phyloP scores from a whole-genome alignment of 64 coral and sea anemone species.

The Stichodactyla mertensii region DNA sequence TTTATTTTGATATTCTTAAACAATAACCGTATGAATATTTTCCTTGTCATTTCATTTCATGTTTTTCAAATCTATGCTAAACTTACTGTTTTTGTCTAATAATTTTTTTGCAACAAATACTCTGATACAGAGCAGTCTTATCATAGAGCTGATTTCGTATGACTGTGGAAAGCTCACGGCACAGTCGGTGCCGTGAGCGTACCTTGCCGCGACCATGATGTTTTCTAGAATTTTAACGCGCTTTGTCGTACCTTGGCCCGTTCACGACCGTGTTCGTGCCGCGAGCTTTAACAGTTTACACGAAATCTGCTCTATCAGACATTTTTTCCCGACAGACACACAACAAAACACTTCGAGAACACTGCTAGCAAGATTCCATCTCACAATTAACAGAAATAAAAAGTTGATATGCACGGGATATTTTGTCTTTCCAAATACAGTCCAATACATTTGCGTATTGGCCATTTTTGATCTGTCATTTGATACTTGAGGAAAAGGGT shows the following conservation, averaged over 20 bases:
- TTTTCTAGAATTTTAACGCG: no score
- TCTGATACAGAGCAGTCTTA: slow-evolving; percentile 8
- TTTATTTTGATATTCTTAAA: neutral
- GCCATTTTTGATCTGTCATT: neutral
- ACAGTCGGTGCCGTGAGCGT: no score
- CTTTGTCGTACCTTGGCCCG: no score
- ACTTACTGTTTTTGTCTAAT: neutral
- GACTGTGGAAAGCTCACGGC: no score
- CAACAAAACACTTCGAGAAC: neutral
- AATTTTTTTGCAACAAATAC: neutral
- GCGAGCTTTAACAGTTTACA: no score
- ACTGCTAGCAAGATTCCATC: neutral
- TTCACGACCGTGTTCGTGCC: no score
- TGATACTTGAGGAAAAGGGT: neutral
- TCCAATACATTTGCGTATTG: neutral
- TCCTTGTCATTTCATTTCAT: neutral
- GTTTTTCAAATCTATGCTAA: neutral
- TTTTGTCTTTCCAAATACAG: neutral
- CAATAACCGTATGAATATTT: slow-evolving; percentile 3
- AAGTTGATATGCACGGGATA: neutral
- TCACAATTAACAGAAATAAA: neutral
- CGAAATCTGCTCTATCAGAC: neutral
- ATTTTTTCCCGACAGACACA: neutral
- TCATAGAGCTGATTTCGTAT: no score
- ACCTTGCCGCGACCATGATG: no score